Percentiles rank a stretch among this genome's conserved stretches.
Conservation (phyloP, 2,888 invertebrate species). For the Ornithoptera alexandrae region DNA sequence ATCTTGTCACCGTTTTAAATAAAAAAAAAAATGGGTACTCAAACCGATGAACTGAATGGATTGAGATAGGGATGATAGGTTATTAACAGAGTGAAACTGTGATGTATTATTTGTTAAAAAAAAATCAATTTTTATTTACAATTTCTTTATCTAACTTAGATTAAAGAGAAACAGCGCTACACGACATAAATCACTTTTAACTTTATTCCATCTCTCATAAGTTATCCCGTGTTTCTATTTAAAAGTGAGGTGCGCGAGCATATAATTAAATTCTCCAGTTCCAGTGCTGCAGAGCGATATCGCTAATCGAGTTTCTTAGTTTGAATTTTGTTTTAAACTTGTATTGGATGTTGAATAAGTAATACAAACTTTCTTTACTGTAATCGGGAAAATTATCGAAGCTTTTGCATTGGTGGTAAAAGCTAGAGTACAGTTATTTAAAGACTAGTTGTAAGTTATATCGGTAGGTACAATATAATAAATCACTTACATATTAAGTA, state of each 20-base stretch:
- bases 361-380: constrained; percentile 25
- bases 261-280: constrained; percentile 51
- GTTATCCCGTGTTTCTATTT: constrained; percentile 19
- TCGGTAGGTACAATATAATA: too few relatives aligned
- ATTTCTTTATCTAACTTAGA: too few relatives aligned
- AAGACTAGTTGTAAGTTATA: too few relatives aligned
- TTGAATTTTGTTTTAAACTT: constrained; percentile 35
- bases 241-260: constrained; percentile 44
- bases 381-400: constrained; percentile 27
- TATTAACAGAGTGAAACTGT: too few relatives aligned
- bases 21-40: too few relatives aligned
- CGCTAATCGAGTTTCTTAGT: constrained; percentile 49
- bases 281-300: constrained; percentile 42
- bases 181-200: constrained; percentile 5
- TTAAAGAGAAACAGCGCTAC: background rate
- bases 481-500: too few relatives aligned
- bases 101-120: too few relatives aligned
- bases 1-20: too few relatives aligned
- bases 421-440: too few relatives aligned
- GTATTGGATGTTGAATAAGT: constrained; percentile 28
- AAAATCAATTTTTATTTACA: too few relatives aligned
- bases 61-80: too few relatives aligned
- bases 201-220: background rate
- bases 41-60: too few relatives aligned
- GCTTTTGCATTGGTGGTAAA: constrained; percentile 1